These are phyloP conservation scores for Caenorhabditis elegans DNA, from an alignment of 1,140 invertebrate species.

Conservation along the genomic window WBcel235 BX284602.5:10932001-10932500, in stretches of 20 bases:
- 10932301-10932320: not conserved
- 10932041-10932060: not conserved
- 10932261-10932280: not conserved
- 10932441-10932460: too few relatives aligned
- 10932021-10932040: not conserved
- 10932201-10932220: not conserved
- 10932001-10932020: too few relatives aligned
- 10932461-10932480: too few relatives aligned
- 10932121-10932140: not conserved
- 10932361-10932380: too few relatives aligned
- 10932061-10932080: not conserved
- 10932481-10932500: not conserved
- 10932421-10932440: too few relatives aligned
- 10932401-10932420: too few relatives aligned
- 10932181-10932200: too few relatives aligned
- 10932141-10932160: not conserved
- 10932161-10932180: not conserved
- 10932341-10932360: too few relatives aligned
- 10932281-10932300: not conserved
- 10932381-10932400: too few relatives aligned
- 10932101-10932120: not conserved
- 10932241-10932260: not conserved
- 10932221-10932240: too few relatives aligned
- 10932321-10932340: too few relatives aligned
- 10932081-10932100: too few relatives aligned